Evolutionary conservation across 2,888 invertebrate genomes (phyloP).

Genomic region (Ceraclea dissimilis): DNA sequence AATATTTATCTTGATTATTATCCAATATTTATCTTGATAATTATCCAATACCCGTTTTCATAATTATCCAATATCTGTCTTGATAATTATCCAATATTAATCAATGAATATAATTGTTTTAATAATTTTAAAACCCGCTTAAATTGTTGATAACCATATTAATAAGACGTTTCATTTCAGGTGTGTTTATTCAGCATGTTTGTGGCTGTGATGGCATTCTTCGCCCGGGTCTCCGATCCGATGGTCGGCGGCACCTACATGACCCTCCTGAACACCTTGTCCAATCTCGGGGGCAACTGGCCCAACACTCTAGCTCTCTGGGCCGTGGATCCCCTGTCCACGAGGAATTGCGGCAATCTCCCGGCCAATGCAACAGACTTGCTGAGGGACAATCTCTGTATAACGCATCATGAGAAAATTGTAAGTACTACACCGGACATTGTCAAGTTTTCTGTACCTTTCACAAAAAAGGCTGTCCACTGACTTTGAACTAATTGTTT

Average conservation of each 20-base stretch:
- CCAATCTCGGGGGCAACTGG: conserved; percentile 98
- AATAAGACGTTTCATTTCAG: too few relatives aligned
- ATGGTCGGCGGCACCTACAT: conserved; percentile 97
- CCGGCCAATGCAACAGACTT: conserved; percentile 32
- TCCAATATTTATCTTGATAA: too few relatives aligned
- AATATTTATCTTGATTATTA: too few relatives aligned
- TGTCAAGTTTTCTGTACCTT: too few relatives aligned
- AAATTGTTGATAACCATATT: too few relatives aligned
- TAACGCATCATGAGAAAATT: conserved; percentile 53
- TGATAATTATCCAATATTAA: too few relatives aligned
- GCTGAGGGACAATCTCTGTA: conserved; percentile 54
- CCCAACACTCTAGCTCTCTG: conserved; percentile 86
- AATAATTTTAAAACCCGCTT: too few relatives aligned
- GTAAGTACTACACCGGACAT: conserved; percentile 39
- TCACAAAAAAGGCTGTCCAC: too few relatives aligned
- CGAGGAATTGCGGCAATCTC: conserved; percentile 55
- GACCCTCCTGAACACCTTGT: conserved; percentile 94
- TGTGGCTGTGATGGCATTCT: conserved; percentile 96
- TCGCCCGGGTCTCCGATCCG: conserved; percentile 94
- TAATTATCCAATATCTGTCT: too few relatives aligned
- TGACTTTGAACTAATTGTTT: too few relatives aligned
- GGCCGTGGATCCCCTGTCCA: conserved; percentile 84
- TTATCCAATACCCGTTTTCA: too few relatives aligned
- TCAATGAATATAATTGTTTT: too few relatives aligned
- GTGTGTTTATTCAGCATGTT: conserved; percentile 94